phyloP scores from a whole-genome alignment of 2,113 vertebrate genomes.

The Pangasianodon hypophthalmus region DNA sequence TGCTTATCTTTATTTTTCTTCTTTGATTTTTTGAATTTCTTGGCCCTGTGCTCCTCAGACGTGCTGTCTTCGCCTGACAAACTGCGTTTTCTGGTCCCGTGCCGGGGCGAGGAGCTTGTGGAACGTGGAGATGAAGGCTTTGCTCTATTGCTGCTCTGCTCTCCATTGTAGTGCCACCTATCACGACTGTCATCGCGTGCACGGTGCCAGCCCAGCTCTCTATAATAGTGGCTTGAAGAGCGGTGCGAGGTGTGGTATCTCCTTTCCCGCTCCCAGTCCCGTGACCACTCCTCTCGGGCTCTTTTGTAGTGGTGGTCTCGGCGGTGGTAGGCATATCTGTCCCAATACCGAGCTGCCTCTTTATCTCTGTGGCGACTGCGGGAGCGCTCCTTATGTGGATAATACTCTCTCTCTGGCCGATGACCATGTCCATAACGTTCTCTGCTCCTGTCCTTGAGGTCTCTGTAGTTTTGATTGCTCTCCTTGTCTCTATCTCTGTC shows the following conservation, averaged over 20 bases:
- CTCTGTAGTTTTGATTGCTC: constrained; percentile 61
- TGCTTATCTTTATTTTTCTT: constrained; percentile 91
- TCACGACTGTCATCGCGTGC: constrained; percentile 52
- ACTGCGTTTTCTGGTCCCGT: constrained; percentile 61
- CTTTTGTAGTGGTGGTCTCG: constrained; percentile 62
- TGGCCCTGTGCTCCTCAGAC: constrained; percentile 66
- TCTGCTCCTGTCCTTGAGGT: constrained; percentile 65
- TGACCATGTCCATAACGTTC: constrained; percentile 71
- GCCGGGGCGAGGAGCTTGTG: neutral
- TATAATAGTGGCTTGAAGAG: constrained; percentile 49
- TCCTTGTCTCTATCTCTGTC: constrained; percentile 70
- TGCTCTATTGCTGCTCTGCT: constrained; percentile 61
- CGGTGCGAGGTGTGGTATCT: constrained; percentile 61
- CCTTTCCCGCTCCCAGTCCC: constrained; percentile 64
- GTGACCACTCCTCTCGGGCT: constrained; percentile 67
- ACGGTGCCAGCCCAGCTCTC: constrained; percentile 65
- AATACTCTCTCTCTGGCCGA: constrained; percentile 52
- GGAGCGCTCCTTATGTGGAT: constrained; percentile 69
- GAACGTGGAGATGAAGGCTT: constrained; percentile 55
- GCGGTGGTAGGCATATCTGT: constrained; percentile 68
- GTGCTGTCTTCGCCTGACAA: constrained; percentile 51
- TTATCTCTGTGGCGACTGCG: constrained; percentile 71
- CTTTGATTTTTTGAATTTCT: constrained; percentile 88
- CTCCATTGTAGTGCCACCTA: constrained; percentile 56
- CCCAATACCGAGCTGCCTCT: constrained; percentile 67